These are phyloP conservation scores for Amblyornis subalaris DNA, from an alignment of 2,113 vertebrate genomes.

Conservation along the genomic window DNA sequence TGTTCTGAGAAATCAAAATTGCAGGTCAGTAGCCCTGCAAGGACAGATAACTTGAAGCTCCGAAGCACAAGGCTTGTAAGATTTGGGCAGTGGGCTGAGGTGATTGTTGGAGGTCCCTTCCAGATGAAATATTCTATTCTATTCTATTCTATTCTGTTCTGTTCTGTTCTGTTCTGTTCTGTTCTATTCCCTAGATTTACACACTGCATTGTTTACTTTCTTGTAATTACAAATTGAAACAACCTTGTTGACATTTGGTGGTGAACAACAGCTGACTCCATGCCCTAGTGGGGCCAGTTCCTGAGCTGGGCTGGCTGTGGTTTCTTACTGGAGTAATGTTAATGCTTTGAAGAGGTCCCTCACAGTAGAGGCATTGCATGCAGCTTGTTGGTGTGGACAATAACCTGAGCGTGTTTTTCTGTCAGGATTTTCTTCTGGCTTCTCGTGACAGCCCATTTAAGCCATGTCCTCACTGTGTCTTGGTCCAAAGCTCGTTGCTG, in stretches of 20 bases:
- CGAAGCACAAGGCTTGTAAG: background rate
- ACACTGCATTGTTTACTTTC: background rate
- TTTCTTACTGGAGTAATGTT: background rate
- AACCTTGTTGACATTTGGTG: background rate
- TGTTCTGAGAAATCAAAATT: background rate
- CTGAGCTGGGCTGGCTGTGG: background rate
- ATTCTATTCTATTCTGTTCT: background rate
- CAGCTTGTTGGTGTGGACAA: background rate
- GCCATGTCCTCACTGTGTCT: background rate
- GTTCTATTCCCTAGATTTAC: background rate
- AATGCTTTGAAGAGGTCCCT: background rate
- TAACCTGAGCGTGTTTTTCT: background rate
- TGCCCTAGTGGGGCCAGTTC: background rate
- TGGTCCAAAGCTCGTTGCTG: background rate
- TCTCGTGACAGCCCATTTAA: background rate
- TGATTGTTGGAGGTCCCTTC: background rate
- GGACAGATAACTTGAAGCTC: background rate
- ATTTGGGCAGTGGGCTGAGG: background rate
- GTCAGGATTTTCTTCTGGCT: background rate
- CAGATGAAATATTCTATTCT: background rate
- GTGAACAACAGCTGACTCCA: background rate
- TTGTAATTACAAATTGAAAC: background rate
- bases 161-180: background rate
- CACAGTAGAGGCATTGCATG: background rate
- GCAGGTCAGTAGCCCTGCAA: background rate